Evolutionary conservation across 2,888 invertebrate species (phyloP).

Genomic region (Drosophila niveifrons): DNA sequence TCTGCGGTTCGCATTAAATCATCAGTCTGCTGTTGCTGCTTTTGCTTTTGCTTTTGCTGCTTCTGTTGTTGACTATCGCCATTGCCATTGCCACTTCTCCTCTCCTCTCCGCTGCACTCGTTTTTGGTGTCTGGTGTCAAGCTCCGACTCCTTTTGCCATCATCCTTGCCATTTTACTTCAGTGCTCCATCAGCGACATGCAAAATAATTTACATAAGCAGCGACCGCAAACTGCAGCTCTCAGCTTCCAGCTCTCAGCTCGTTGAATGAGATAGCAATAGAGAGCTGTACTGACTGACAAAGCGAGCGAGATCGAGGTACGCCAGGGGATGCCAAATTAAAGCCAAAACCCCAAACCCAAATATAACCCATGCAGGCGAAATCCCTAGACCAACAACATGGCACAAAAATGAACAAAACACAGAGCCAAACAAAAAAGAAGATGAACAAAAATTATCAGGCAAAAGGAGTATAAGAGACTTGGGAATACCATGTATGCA

Average conservation of each 20-base stretch:
- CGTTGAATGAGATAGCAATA: constrained; percentile 20
- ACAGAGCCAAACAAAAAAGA: constrained; percentile 41
- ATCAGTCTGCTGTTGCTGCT: constrained; percentile 67
- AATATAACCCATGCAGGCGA: constrained; percentile 69
- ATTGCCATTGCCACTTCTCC: constrained; percentile 39
- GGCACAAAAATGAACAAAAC: constrained; percentile 24
- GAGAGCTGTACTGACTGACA: constrained; percentile 1
- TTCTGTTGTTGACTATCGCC: constrained; percentile 52
- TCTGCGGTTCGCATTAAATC: constrained; percentile 80
- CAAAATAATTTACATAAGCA: constrained; percentile 80
- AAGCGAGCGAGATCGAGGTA: constrained; percentile 2
- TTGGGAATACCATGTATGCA: constrained; percentile 5
- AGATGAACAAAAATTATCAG: constrained; percentile 14
- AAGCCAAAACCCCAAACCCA: constrained; percentile 66
- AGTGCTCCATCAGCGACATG: constrained; percentile 57
- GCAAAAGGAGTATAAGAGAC: constrained; percentile 5
- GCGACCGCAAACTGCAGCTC: constrained; percentile 74
- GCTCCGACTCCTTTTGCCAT: constrained; percentile 11
- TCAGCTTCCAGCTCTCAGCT: constrained; percentile 3
- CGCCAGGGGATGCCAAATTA: constrained; percentile 73
- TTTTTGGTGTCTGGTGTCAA: constrained; percentile 26
- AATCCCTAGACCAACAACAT: constrained; percentile 66
- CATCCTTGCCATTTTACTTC: constrained; percentile 13
- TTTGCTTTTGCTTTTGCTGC: background rate
- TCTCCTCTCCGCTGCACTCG: background rate